phyloP scores from a whole-genome alignment of 1,140 invertebrate genomes.

The Tetramorium simillimum region DNA sequence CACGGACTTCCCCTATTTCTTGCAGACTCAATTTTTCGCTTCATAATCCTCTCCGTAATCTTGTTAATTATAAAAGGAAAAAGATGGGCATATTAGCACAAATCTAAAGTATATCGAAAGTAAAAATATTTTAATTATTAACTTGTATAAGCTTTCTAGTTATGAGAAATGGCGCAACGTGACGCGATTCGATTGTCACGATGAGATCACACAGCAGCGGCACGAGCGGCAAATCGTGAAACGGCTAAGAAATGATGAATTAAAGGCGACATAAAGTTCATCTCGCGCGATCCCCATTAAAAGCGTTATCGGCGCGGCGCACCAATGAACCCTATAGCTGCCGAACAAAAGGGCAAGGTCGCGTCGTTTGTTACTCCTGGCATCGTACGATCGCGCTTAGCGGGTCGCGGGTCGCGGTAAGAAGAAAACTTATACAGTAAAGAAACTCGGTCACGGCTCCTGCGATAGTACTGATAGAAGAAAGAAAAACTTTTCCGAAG shows the following conservation, averaged over 20 bases:
- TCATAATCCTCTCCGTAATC: not conserved
- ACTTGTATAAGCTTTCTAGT: not conserved
- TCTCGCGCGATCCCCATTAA: not conserved
- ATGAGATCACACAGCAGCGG: conserved; percentile 17
- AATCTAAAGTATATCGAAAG: not conserved
- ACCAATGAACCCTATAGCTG: conserved; percentile 10
- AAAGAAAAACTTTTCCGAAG: not conserved
- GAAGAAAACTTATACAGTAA: conserved; percentile 1
- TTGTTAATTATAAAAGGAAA: not conserved
- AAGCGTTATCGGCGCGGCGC: conserved; percentile 18
- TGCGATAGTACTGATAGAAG: not conserved
- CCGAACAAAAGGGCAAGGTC: conserved; percentile 36
- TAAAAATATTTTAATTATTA: not conserved
- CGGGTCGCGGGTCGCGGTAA: conserved; percentile 8
- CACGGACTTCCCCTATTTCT: too few relatives aligned
- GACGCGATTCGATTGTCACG: not conserved
- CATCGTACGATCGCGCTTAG: not conserved
- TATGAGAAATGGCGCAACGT: not conserved
- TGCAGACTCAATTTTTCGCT: not conserved
- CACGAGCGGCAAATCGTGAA: not conserved
- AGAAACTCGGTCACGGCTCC: conserved; percentile 45
- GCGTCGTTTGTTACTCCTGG: conserved; percentile 21
- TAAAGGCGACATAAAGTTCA: not conserved
- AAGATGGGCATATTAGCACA: not conserved
- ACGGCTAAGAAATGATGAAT: conserved; percentile 17